phyloP scores from a whole-genome alignment of 2,113 vertebrate species.

The Pitta sordida region DNA sequence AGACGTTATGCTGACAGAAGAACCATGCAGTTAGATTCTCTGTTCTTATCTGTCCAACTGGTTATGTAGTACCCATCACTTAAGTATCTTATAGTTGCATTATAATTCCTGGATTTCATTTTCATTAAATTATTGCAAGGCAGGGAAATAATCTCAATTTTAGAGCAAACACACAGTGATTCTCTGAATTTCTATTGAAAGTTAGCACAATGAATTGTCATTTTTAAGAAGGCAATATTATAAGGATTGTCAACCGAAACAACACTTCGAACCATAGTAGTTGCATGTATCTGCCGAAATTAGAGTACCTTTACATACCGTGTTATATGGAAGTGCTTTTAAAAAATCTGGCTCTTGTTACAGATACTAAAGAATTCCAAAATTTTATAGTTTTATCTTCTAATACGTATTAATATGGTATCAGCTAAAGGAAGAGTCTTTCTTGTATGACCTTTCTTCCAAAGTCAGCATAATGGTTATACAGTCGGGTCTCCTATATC shows the following conservation, averaged over 20 bases:
- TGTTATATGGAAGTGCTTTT: not conserved
- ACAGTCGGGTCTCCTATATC: too few species aligned
- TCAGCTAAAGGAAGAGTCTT: not conserved
- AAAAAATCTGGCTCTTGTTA: not conserved
- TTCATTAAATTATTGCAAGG: not conserved
- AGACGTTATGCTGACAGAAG: not conserved
- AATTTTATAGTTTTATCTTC: not conserved
- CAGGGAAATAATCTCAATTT: not conserved
- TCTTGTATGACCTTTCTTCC: not conserved
- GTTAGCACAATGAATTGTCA: not conserved
- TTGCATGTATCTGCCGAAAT: not conserved
- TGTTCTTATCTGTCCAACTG: not conserved
- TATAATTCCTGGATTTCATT: not conserved
- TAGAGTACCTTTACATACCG: not conserved
- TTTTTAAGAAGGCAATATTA: not conserved
- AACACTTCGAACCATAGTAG: not conserved
- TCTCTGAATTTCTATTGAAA: not conserved
- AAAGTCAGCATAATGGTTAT: not conserved
- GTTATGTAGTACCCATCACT: not conserved
- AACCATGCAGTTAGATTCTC: not conserved
- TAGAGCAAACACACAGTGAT: not conserved
- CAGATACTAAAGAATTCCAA: not conserved
- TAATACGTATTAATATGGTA: not conserved
- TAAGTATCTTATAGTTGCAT: not conserved
- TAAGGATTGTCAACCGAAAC: not conserved